Percentiles rank a stretch among this genome's conserved stretches.
These are phyloP conservation scores for Gracilinanus agilis DNA, from an alignment of 2,113 vertebrate species.

Conservation along the genomic window DNA sequence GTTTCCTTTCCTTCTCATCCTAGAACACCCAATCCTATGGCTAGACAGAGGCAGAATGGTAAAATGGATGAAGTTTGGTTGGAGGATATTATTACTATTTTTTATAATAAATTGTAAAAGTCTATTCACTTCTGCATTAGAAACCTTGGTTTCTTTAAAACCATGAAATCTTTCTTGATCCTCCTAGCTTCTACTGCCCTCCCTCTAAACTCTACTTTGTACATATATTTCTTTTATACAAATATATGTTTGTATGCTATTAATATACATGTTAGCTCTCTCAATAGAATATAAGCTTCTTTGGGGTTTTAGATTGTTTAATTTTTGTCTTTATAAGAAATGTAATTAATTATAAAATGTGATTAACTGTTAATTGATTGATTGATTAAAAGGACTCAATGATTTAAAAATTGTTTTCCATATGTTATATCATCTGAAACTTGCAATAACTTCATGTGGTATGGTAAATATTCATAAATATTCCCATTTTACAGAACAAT, in stretches of 20 bases:
- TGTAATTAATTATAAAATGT: background rate
- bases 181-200: background rate
- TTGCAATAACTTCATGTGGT: too few species aligned
- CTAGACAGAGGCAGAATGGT: background rate
- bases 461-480: too few species aligned
- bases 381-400: background rate
- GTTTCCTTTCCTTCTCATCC: conserved; percentile 18
- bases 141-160: background rate
- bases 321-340: background rate
- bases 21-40: background rate
- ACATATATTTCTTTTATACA: too few species aligned
- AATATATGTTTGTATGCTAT: background rate
- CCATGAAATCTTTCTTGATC: background rate
- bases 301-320: background rate
- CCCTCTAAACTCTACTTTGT: background rate
- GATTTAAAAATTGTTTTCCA: too few species aligned
- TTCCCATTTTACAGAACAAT: too few species aligned
- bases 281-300: background rate
- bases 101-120: background rate
- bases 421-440: too few species aligned
- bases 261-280: background rate
- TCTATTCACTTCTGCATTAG: background rate
- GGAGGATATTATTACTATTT: background rate
- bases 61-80: background rate
- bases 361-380: background rate